Percentiles rank a stretch among this genome's conserved stretches.
These are phyloP conservation scores for Aelia acuminata DNA, from an alignment of 2,888 invertebrate genomes.

Conservation along the genomic window DNA sequence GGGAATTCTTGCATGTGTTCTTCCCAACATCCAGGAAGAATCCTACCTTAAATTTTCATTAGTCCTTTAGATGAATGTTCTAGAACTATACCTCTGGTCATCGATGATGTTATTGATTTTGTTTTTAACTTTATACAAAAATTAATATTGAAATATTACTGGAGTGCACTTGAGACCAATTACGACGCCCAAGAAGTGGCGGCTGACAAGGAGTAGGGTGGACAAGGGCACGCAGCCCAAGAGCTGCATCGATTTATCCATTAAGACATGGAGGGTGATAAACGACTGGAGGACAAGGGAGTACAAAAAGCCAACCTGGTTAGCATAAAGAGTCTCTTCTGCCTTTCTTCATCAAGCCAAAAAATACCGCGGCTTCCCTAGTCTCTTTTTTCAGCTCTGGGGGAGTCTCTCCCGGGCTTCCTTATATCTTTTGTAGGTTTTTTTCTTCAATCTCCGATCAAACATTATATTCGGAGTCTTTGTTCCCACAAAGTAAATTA, in stretches of 20 bases:
- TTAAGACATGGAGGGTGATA: slow-evolving; percentile 44
- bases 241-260: slow-evolving; percentile 45
- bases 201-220: not conserved
- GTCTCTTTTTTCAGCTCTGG: not conserved
- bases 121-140: not conserved
- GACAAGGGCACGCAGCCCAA: not conserved
- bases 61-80: too few relatives aligned
- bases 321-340: slow-evolving; percentile 34
- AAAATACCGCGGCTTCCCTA: not conserved
- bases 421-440: not conserved
- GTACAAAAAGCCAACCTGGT: slow-evolving; percentile 16
- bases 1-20: too few relatives aligned
- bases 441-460: not conserved
- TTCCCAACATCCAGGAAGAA: too few relatives aligned
- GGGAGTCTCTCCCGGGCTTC: not conserved
- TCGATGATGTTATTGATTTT: not conserved
- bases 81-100: too few relatives aligned
- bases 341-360: slow-evolving; percentile 14
- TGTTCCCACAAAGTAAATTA: not conserved
- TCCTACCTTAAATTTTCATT: too few relatives aligned
- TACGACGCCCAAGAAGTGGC: not conserved
- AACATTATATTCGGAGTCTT: not conserved
- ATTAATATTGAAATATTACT: not conserved
- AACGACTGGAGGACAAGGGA: not conserved
- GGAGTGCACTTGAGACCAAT: not conserved